Conservation (phyloP, 2,888 invertebrate genomes). For the Punctoribates punctum region DNA sequence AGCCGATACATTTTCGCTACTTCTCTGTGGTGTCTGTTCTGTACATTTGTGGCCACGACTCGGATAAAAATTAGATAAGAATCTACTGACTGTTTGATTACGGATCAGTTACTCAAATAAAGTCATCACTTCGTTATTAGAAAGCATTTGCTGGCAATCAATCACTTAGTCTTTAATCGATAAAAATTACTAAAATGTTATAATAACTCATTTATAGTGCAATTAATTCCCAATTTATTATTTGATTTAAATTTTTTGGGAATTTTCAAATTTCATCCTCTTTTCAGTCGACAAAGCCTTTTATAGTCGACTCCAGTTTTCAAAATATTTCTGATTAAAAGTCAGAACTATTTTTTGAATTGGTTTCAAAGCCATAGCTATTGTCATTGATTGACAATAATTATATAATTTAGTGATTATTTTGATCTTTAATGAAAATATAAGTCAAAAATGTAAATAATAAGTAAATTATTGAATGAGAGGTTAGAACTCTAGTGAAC, state of each 20-base stretch:
- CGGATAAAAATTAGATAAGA: constrained; percentile 3
- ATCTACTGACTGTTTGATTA: constrained; percentile 13
- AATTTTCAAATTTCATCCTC: too few species aligned
- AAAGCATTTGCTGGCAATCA: not conserved
- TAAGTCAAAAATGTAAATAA: constrained; percentile 2
- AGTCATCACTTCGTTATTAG: constrained; percentile 3
- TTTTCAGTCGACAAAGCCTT: too few species aligned
- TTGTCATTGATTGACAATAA: too few species aligned
- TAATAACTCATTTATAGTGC: not conserved
- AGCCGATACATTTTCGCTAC: not conserved
- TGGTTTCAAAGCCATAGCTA: too few species aligned
- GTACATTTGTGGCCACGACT: not conserved
- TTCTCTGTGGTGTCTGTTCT: not conserved
- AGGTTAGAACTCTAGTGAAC: not conserved
- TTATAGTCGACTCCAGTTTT: too few species aligned
- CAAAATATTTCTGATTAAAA: too few species aligned
- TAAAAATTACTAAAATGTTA: not conserved
- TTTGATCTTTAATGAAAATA: too few species aligned
- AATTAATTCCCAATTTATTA: too few species aligned
- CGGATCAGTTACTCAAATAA: constrained; percentile 19
- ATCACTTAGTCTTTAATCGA: constrained; percentile 2
- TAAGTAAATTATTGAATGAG: not conserved
- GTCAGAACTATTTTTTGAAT: too few species aligned
- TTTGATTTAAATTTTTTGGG: too few species aligned
- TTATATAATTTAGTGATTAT: too few species aligned